Conservation (phyloP, 37 sponge, comb jelly and placozoan genomes). For the Beroe forskalii region DNA sequence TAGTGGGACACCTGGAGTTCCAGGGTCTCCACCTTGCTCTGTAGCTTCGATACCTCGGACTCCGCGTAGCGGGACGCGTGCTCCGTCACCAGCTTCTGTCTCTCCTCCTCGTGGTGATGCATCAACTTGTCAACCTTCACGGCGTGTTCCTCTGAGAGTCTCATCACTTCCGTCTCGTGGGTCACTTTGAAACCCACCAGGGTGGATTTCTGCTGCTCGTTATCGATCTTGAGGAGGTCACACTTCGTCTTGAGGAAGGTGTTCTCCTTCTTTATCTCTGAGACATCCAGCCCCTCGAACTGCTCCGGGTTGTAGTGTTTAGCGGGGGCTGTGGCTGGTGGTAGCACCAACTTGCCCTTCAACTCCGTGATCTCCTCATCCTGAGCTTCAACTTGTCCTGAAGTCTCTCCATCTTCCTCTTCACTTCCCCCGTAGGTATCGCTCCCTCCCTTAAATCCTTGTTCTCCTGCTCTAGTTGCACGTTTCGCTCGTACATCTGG, state of each 20-base stretch:
- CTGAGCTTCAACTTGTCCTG: not conserved
- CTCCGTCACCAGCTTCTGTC: not conserved
- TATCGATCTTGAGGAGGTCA: conserved; percentile 33
- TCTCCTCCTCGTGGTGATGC: not conserved
- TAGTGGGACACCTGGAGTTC: conserved; percentile 38
- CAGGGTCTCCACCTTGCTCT: conserved; percentile 47
- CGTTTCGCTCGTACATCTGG: not conserved
- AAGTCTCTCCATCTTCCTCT: not conserved
- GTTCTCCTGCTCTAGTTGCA: not conserved
- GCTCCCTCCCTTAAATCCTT: conserved; percentile 1
- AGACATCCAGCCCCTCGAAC: not conserved
- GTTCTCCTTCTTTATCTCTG: conserved; percentile 27
- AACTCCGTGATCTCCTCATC: conserved; percentile 15
- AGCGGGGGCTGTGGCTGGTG: not conserved
- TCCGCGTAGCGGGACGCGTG: conserved; percentile 7
- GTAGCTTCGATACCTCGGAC: not conserved
- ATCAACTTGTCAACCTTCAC: conserved; percentile 3
- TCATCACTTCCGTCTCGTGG: conserved; percentile 8
- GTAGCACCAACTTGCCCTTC: not conserved
- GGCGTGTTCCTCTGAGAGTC: conserved; percentile 26
- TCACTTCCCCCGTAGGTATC: not conserved
- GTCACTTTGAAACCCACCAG: conserved; percentile 40
- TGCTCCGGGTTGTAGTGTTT: conserved; percentile 47
- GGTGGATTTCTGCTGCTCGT: conserved; percentile 53
- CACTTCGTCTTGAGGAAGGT: conserved; percentile 15